phyloP scores from a whole-genome alignment of 2,888 invertebrate genomes.

The Tetanocera ferruginea region DNA sequence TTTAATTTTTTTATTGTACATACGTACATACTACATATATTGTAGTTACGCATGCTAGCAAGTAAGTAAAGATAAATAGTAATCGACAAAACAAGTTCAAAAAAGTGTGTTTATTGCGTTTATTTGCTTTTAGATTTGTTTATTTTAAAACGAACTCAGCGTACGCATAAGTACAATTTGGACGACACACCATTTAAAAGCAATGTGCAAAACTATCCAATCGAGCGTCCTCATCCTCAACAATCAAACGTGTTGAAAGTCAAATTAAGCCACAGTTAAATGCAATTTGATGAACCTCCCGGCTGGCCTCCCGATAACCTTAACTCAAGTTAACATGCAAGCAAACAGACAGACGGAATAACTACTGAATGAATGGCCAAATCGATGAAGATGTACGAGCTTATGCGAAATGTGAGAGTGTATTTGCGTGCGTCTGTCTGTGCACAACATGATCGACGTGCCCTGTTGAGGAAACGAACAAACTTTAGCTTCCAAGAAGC shows the following conservation, averaged over 20 bases:
- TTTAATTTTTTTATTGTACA: no score
- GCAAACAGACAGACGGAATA: neutral
- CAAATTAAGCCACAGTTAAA: conserved; percentile 63
- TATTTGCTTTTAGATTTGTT: neutral
- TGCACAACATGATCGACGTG: conserved; percentile 19
- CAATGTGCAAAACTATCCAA: neutral
- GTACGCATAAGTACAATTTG: neutral
- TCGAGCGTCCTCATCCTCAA: conserved; percentile 8
- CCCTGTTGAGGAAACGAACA: conserved; percentile 10
- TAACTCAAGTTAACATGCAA: neutral
- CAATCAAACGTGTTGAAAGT: neutral
- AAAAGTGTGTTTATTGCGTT: no score
- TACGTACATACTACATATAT: no score
- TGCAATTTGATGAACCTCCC: conserved; percentile 62
- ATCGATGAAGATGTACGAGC: conserved; percentile 9
- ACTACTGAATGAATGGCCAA: neutral
- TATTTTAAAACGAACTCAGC: neutral
- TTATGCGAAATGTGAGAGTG: neutral
- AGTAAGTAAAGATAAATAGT: no score
- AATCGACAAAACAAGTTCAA: no score
- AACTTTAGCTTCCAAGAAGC: conserved; percentile 22
- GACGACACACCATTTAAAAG: neutral
- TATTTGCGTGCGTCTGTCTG: neutral
- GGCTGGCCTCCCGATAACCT: conserved; percentile 43
- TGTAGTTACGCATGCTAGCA: no score